A percentile compares a stretch with the other conserved stretches of the same genome.
These are phyloP conservation scores for Desoria tigrina DNA, from an alignment of 2,888 invertebrate species.

Conservation along the genomic window DNA sequence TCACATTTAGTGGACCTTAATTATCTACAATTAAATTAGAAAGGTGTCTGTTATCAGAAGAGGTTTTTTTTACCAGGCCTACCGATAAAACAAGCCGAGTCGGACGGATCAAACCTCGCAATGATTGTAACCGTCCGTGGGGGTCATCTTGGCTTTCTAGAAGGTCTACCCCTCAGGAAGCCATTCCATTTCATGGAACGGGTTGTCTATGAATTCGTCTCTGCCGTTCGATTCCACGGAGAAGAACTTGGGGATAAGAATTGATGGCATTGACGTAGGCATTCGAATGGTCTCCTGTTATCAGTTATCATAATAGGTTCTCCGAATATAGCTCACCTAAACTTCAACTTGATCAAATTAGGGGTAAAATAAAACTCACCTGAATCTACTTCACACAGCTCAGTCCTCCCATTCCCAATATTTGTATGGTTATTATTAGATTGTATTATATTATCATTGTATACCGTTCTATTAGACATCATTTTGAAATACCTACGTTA, in stretches of 20 bases:
- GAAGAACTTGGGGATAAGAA: constrained; percentile 33
- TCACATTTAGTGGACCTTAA: not conserved
- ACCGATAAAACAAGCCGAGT: constrained; percentile 67
- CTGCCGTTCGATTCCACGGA: constrained; percentile 39
- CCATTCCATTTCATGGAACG: constrained; percentile 51
- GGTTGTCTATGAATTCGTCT: constrained; percentile 45
- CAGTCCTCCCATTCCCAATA: no score
- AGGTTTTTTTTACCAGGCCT: constrained; percentile 61
- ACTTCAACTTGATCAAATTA: no score
- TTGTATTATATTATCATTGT: no score
- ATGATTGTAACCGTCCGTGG: constrained; percentile 65
- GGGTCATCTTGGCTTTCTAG: constrained; percentile 51
- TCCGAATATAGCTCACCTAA: no score
- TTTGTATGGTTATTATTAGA: no score
- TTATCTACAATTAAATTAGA: not conserved
- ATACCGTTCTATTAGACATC: no score
- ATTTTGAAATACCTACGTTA: no score
- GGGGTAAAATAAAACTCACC: no score
- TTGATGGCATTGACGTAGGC: not conserved
- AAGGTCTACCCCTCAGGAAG: constrained; percentile 47
- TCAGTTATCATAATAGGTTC: no score
- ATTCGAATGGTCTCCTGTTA: not conserved
- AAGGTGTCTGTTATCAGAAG: no score
- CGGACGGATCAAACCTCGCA: constrained; percentile 66
- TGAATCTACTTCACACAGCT: no score